A percentile compares a stretch with the other conserved stretches of the same genome.
Conservation (phyloP, 2,888 invertebrate genomes). For the Petrolisthes cinctipes region DNA sequence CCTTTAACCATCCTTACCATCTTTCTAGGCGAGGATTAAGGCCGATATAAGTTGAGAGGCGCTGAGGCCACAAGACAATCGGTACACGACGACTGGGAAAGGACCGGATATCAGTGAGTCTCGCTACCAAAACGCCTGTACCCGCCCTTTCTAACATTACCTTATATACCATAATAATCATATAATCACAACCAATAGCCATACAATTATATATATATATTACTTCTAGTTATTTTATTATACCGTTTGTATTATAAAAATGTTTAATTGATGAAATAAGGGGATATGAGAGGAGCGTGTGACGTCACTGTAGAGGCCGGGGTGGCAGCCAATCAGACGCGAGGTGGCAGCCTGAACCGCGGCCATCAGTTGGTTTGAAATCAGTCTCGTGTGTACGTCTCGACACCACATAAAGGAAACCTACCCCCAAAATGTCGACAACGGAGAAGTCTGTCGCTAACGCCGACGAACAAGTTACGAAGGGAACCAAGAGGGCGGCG, state of each 20-base stretch:
- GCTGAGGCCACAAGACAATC: conserved; percentile 18
- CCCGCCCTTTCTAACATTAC: neutral
- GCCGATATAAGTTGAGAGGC: conserved; percentile 15
- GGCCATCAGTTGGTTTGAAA: conserved; percentile 61
- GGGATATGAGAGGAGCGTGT: conserved; percentile 16
- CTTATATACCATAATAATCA: too few species aligned
- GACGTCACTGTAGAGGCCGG: conserved; percentile 35
- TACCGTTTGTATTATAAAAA: conserved; percentile 15
- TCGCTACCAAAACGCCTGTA: conserved; percentile 42
- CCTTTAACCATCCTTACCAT: conserved; percentile 38
- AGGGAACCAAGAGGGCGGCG: conserved; percentile 88
- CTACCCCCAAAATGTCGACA: conserved; percentile 46
- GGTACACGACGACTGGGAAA: neutral
- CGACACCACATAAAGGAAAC: conserved; percentile 33
- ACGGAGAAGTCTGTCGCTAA: conserved; percentile 59
- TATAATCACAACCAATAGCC: too few species aligned
- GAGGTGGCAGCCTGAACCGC: conserved; percentile 54
- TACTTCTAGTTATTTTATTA: too few species aligned
- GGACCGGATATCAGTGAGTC: conserved; percentile 41
- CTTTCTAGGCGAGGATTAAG: conserved; percentile 28
- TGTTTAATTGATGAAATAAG: conserved; percentile 11
- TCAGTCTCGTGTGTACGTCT: conserved; percentile 58
- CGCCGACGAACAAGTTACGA: conserved; percentile 76
- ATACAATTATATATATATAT: too few species aligned
- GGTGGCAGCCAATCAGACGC: conserved; percentile 57